Base-by-base conservation (phyloP, 2,888 invertebrate species). In the Polietes domitor region DNA sequence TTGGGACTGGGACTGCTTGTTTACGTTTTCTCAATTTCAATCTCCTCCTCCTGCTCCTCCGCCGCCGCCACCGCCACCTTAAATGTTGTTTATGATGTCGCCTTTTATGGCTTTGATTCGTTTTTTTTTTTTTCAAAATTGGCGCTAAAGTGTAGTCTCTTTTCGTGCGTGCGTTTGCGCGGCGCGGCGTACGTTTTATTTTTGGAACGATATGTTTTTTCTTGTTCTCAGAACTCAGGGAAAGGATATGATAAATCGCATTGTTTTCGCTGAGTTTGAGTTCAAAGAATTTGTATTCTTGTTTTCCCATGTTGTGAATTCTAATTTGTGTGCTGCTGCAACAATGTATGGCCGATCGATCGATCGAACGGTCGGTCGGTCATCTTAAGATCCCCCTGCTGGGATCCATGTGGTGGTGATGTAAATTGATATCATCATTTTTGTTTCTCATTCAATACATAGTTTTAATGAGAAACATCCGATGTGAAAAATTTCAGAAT, bases 191-290 rank as follows among this genome's bases (percentile, higher is more conserved):
- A n/a, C 32, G 63, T n/a, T 65, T 65, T 65, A 21, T 65, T 65
- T 41, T 65, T 3, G 65, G 7, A 65, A 61, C 24, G 58, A 1
- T 21, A 9, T 61, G 12, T 61, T 32, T 28, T 37, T 32, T 17
- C 15, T 26, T 28, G 2, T 68, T 68, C 68, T 68, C 28, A 21
- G 68, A 68, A 68, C 43, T 68, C n/a, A n/a, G n/a, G n/a, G n/a
- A n/a, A 68, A 68, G 68, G 68, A 68, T 68, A 68, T 68, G 68
- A 43, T 68, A 68, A 68, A 68, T 68, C 43, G 68, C 43, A 43
- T 68, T 68, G 43, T 68, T 53, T 43, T 37, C 55, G 68, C 72
- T 3, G 12, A 37, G 37, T 37, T 37, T 37, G 10, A 37, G 10
- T 53, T 53, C 21, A 53, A 53, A 53, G 53, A 53, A 53, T 53